These are phyloP conservation scores for Drosophila auraria DNA, from an alignment of 1,140 invertebrate species.

Conservation along the genomic window DNA sequence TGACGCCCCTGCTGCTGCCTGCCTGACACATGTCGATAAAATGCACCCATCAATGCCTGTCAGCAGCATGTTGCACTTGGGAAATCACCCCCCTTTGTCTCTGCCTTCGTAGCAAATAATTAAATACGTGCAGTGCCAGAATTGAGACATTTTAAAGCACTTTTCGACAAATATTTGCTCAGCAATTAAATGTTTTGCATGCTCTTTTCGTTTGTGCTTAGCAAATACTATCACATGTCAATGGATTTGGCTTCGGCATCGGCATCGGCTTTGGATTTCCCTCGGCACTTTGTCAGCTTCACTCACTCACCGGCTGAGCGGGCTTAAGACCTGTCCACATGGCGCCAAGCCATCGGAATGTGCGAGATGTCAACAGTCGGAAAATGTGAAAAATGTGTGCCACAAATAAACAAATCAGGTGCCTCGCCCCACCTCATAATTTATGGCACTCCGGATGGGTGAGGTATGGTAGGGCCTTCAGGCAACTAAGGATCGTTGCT, in stretches of 20 bases:
- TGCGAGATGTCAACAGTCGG: conserved; percentile 46
- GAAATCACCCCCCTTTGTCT: too few relatives aligned
- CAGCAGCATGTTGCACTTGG: conserved; percentile 2
- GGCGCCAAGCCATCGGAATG: conserved; percentile 32
- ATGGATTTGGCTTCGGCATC: conserved; percentile 22
- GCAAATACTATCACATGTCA: conserved; percentile 31
- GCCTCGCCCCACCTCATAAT: conserved; percentile 58
- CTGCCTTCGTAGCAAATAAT: conserved; percentile 52
- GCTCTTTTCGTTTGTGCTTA: conserved; percentile 23
- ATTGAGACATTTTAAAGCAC: conserved; percentile 34
- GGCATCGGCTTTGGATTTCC: conserved; percentile 1
- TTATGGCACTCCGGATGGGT: conserved; percentile 56
- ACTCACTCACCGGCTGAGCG: not conserved
- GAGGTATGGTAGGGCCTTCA: conserved; percentile 4
- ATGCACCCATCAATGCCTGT: conserved; percentile 10
- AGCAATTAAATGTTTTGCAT: conserved; percentile 56
- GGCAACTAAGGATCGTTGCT: conserved; percentile 45
- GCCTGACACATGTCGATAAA: not conserved
- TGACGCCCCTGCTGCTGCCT: not conserved
- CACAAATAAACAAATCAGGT: conserved; percentile 78
- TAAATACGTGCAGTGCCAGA: conserved; percentile 40
- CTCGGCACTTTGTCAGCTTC: conserved; percentile 40
- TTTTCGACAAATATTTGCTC: conserved; percentile 52
- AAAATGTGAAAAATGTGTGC: conserved; percentile 64
- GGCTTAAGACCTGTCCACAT: conserved; percentile 17